Evolutionary conservation across 2,888 invertebrate species (phyloP).

Genomic region (Petrophora chlorosata): DNA sequence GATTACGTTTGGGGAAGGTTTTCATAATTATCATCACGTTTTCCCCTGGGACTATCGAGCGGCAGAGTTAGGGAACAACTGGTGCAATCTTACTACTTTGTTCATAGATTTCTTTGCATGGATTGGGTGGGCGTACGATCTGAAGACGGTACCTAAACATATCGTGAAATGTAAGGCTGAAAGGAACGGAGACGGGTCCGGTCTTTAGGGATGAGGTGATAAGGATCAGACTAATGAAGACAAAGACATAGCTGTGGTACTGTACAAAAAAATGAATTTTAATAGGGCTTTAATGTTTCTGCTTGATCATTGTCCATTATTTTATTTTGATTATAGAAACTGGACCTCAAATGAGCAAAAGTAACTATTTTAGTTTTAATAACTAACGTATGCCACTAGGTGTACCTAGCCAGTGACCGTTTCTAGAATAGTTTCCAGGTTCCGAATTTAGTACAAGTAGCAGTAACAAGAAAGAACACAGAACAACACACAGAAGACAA

Average conservation of each 20-base stretch:
- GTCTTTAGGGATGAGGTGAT: conserved; percentile 44
- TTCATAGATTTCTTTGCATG: conserved; percentile 59
- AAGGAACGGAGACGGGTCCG: conserved; percentile 55
- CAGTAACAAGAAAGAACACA: too few relatives aligned
- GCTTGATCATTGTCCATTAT: too few relatives aligned
- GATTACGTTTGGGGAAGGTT: conserved; percentile 55
- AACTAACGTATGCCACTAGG: too few relatives aligned
- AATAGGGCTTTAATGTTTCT: too few relatives aligned
- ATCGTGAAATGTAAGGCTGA: conserved; percentile 40
- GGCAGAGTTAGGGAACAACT: conserved; percentile 57
- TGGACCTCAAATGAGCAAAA: too few relatives aligned
- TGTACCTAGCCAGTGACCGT: too few relatives aligned
- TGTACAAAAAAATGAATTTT: too few relatives aligned
- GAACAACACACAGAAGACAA: too few relatives aligned
- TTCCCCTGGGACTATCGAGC: conserved; percentile 63
- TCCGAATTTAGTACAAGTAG: too few relatives aligned
- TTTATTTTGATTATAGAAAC: too few relatives aligned
- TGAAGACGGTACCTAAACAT: conserved; percentile 48
- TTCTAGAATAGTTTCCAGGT: too few relatives aligned
- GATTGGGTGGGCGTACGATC: conserved; percentile 60
- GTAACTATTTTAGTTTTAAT: too few relatives aligned
- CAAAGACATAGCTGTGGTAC: conserved; percentile 1
- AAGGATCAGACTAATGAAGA: conserved; percentile 19
- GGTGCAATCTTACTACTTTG: conserved; percentile 49
- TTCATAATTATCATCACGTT: conserved; percentile 60